Evolutionary conservation across 2,888 invertebrate genomes (phyloP).

Genomic region (Odontocolon sp.): DNA sequence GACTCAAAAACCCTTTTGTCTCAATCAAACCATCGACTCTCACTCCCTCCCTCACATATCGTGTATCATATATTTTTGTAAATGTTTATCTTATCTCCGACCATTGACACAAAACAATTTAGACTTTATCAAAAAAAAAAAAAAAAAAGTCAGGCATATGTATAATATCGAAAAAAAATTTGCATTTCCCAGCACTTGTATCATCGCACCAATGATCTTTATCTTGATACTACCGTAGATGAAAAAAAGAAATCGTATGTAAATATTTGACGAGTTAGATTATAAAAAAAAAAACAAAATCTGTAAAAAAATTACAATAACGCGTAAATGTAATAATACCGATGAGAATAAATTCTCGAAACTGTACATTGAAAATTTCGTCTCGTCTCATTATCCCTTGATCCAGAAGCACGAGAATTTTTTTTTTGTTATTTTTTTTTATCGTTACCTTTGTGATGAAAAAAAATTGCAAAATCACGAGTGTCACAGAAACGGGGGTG

Average conservation of each 20-base stretch:
- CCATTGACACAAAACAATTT: slow-evolving; percentile 5
- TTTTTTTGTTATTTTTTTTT: background rate
- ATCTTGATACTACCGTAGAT: slow-evolving; percentile 60
- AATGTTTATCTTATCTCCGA: slow-evolving; percentile 63
- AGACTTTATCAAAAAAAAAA: background rate
- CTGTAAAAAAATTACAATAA: slow-evolving; percentile 59
- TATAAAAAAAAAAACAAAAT: slow-evolving; percentile 30
- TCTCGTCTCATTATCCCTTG: slow-evolving; percentile 21
- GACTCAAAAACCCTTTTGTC: slow-evolving; percentile 12
- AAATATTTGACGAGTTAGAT: slow-evolving; percentile 66
- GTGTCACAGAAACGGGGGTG: background rate
- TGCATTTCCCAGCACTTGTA: slow-evolving; percentile 32
- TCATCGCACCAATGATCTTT: slow-evolving; percentile 48
- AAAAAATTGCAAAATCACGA: slow-evolving; percentile 46
- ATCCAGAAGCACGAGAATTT: background rate
- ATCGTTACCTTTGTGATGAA: background rate
- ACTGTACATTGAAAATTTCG: slow-evolving; percentile 65
- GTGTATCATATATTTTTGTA: slow-evolving; percentile 74
- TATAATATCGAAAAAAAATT: slow-evolving; percentile 10
- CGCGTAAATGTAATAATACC: slow-evolving; percentile 60
- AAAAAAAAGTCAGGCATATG: slow-evolving; percentile 16
- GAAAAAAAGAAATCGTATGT: slow-evolving; percentile 59
- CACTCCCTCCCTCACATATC: slow-evolving; percentile 58
- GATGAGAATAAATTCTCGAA: slow-evolving; percentile 73
- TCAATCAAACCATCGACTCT: background rate